These are phyloP conservation scores for Conomelus anceps DNA, from an alignment of 2,888 invertebrate species.

Conservation along the genomic window DNA sequence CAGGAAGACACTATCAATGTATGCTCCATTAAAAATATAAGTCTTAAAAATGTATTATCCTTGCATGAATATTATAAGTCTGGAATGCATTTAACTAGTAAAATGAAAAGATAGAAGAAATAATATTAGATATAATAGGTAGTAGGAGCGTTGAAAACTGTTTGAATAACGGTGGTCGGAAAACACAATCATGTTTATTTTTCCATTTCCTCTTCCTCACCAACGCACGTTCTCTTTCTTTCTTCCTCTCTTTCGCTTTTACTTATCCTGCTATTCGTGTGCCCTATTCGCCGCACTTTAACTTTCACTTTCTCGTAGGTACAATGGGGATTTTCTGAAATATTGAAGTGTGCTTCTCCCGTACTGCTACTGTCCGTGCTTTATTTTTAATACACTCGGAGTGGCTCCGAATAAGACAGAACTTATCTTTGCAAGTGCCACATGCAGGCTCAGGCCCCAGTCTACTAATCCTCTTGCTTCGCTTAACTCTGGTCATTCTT, in stretches of 20 bases:
- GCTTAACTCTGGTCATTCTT: not conserved
- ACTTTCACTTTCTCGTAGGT: not conserved
- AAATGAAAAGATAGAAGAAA: no score
- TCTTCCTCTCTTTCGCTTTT: not conserved
- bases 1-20: no score
- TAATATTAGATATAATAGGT: no score
- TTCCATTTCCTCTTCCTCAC: not conserved
- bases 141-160: not conserved
- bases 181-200: not conserved
- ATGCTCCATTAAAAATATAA: no score
- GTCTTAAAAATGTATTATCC: no score
- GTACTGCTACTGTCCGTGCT: not conserved
- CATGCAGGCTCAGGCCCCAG: no score
- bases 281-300: not conserved
- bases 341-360: slow-evolving; percentile 7
- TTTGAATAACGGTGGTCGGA: not conserved
- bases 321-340: not conserved
- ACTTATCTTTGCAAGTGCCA: not conserved
- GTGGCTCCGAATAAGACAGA: not conserved
- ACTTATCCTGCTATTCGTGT: not conserved
- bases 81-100: no score
- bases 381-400: slow-evolving; percentile 5
- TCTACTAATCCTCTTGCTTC: not conserved
- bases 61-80: no score
- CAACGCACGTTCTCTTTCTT: no score